These are phyloP conservation scores for Chrysolina americana DNA, from an alignment of 2,888 invertebrate genomes.

Conservation along the genomic window DNA sequence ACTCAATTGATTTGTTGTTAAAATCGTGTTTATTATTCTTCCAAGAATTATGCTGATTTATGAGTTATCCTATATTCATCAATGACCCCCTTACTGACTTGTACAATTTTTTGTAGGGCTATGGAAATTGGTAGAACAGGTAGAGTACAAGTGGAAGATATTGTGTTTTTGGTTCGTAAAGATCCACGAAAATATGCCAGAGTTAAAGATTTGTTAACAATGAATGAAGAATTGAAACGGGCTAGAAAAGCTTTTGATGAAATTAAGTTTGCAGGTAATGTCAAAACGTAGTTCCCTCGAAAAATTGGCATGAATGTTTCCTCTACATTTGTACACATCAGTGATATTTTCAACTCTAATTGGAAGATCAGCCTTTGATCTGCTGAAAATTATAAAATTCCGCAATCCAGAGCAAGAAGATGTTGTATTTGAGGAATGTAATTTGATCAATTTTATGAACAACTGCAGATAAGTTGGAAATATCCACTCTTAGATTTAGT, in stretches of 20 bases:
- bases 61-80: too few species aligned
- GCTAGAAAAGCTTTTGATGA: conserved; percentile 99
- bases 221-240: conserved; percentile 99
- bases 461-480: background rate
- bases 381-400: too few species aligned
- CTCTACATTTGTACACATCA: background rate
- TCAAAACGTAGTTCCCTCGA: conserved; percentile 51
- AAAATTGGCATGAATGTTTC: background rate
- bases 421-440: too few species aligned
- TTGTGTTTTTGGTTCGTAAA: conserved; percentile 95
- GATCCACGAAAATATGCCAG: conserved; percentile 97
- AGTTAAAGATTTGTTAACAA: conserved; percentile 95
- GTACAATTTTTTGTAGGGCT: conserved; percentile 75
- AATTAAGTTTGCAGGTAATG: conserved; percentile 93
- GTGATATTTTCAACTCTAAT: background rate
- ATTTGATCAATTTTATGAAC: too few species aligned
- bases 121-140: conserved; percentile 98
- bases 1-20: too few species aligned
- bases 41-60: too few species aligned
- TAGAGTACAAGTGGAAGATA: conserved; percentile 97
- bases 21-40: too few species aligned
- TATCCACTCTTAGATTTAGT: background rate
- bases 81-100: background rate
- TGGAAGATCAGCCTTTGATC: background rate
- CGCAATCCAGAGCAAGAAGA: too few species aligned